Evolutionary conservation across 1,140 invertebrate genomes (phyloP).

Genomic region (Sitodiplosis mosellana): DNA sequence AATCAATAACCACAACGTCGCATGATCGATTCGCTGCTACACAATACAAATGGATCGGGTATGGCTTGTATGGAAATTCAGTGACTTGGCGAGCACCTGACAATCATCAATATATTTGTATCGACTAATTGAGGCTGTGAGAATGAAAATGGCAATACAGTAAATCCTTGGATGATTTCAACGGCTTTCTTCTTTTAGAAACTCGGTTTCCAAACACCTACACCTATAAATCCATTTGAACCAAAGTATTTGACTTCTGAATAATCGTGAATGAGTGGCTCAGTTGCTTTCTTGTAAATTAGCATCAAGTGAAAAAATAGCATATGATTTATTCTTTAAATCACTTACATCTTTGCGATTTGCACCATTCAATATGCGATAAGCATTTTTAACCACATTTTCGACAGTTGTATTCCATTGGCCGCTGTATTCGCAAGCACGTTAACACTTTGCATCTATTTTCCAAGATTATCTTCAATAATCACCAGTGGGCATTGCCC

Average conservation of each 20-base stretch:
- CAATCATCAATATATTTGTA: no score
- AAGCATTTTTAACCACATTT: conserved; percentile 38
- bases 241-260: conserved; percentile 27
- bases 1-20: no score
- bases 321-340: no score
- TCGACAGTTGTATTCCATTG: conserved; percentile 36
- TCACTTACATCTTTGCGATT: conserved; percentile 29
- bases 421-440: conserved; percentile 42
- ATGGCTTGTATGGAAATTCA: no score
- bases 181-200: conserved; percentile 15
- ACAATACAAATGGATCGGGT: no score
- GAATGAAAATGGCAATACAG: no score
- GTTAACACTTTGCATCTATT: conserved; percentile 27
- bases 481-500: no score
- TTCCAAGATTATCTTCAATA: no score
- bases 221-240: conserved; percentile 45
- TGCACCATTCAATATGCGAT: conserved; percentile 32
- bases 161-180: conserved; percentile 29
- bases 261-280: conserved; percentile 25
- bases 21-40: no score
- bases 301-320: conserved; percentile 37
- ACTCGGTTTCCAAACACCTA: conserved; percentile 3
- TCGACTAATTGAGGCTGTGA: no score
- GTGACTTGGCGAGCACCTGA: no score
- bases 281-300: conserved; percentile 36